Percentiles rank a stretch among this genome's conserved stretches.
phyloP scores from a whole-genome alignment of 2,888 invertebrate genomes.

The Tuberolachnus salignus region DNA sequence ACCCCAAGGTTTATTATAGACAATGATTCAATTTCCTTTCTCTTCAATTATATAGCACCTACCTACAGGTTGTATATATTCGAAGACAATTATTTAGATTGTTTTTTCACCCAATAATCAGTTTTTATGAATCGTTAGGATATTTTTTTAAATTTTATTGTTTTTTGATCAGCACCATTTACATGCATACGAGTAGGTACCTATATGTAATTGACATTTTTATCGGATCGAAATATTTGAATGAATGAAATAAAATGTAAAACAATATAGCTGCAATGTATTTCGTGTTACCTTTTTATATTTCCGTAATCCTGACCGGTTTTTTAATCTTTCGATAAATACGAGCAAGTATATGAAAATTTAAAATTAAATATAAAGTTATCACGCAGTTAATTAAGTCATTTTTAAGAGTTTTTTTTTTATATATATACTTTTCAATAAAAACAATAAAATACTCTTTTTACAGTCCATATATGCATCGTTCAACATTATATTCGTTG shows the following conservation, averaged over 20 bases:
- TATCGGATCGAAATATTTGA: constrained; percentile 30
- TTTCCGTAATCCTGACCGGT: constrained; percentile 25
- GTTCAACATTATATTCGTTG: neutral
- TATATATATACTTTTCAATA: neutral
- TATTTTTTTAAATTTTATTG: constrained; percentile 31
- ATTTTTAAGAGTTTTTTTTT: neutral
- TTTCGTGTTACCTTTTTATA: constrained; percentile 26
- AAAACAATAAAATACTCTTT: neutral
- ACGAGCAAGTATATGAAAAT: constrained; percentile 7
- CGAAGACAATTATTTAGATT: constrained; percentile 30
- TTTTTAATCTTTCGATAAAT: constrained; percentile 26
- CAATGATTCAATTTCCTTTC: constrained; percentile 36
- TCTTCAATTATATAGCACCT: constrained; percentile 1
- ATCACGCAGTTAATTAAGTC: neutral
- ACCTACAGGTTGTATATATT: constrained; percentile 13
- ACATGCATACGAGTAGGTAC: constrained; percentile 11
- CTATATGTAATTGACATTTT: constrained; percentile 2
- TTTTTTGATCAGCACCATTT: constrained; percentile 25
- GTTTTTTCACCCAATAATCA: constrained; percentile 29
- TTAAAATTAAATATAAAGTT: neutral
- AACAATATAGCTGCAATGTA: constrained; percentile 6
- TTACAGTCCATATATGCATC: neutral
- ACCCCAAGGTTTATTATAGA: constrained; percentile 8
- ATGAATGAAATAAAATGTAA: constrained; percentile 24
- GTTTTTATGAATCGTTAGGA: constrained; percentile 14